Percentiles rank a stretch among this genome's conserved stretches.
Evolutionary conservation across 1,140 invertebrate species (phyloP).

Genomic region (Asbolus verrucosus): DNA sequence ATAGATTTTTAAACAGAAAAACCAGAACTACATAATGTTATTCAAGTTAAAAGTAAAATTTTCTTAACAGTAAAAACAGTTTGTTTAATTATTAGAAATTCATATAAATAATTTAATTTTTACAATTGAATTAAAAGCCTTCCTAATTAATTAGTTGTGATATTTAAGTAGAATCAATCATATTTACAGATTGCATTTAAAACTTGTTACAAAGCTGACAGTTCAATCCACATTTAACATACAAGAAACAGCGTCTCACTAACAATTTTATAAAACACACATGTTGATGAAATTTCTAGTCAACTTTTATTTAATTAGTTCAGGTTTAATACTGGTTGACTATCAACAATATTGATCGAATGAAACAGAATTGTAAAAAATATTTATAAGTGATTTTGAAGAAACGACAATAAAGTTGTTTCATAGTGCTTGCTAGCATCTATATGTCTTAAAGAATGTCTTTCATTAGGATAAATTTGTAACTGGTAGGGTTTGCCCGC

Average conservation of each 20-base stretch:
- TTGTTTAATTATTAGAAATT: slow-evolving; percentile 57
- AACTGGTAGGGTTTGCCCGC: slow-evolving; percentile 92
- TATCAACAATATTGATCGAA: slow-evolving; percentile 17
- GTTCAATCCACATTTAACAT: slow-evolving; percentile 34
- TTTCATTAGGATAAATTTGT: slow-evolving; percentile 94
- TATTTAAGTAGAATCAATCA: slow-evolving; percentile 33
- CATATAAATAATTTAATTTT: slow-evolving; percentile 57
- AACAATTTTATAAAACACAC: slow-evolving; percentile 10
- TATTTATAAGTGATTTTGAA: slow-evolving; percentile 90
- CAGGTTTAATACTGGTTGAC: slow-evolving; percentile 11
- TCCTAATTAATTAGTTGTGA: slow-evolving; percentile 6
- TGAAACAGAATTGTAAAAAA: background rate
- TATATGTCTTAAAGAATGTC: slow-evolving; percentile 91
- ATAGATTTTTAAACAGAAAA: slow-evolving; percentile 82
- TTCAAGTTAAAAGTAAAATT: slow-evolving; percentile 8
- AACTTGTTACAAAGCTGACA: slow-evolving; percentile 25
- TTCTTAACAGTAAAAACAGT: slow-evolving; percentile 51
- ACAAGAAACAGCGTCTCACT: slow-evolving; percentile 19
- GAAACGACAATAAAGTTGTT: slow-evolving; percentile 90
- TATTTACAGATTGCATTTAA: slow-evolving; percentile 28
- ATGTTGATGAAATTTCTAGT: slow-evolving; percentile 22
- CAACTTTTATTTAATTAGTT: slow-evolving; percentile 12
- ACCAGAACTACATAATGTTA: slow-evolving; percentile 73
- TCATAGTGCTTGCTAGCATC: slow-evolving; percentile 97
- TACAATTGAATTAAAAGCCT: slow-evolving; percentile 33